phyloP scores from a whole-genome alignment of 2,888 invertebrate species.

The Dusona sp. region DNA sequence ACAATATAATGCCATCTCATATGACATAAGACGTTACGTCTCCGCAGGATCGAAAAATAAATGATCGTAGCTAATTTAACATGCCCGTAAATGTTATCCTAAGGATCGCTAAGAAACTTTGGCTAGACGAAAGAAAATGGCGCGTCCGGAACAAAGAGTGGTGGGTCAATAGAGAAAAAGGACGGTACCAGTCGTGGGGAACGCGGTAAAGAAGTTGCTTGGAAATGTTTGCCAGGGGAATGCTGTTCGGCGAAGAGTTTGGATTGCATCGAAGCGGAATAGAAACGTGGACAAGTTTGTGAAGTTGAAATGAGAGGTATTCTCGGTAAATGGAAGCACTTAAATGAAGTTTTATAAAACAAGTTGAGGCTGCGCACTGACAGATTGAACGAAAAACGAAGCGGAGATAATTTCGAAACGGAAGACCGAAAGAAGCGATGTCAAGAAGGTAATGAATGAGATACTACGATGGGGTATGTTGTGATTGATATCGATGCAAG shows the following conservation, averaged over 20 bases:
- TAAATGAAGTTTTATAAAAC: conserved; percentile 35
- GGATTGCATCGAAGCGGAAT: background rate
- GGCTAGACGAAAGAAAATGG: background rate
- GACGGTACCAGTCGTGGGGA: conserved; percentile 55
- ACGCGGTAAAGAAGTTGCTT: conserved; percentile 35
- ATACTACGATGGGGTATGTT: conserved; percentile 10
- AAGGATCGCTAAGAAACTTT: background rate
- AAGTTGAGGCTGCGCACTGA: background rate
- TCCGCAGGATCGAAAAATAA: background rate
- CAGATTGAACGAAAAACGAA: conserved; percentile 9
- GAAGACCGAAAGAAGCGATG: conserved; percentile 5
- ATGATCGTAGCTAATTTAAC: background rate
- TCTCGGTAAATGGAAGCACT: conserved; percentile 21
- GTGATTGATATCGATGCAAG: conserved; percentile 22
- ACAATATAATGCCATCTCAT: background rate
- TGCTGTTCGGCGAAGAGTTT: conserved; percentile 12
- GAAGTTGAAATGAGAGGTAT: conserved; percentile 37
- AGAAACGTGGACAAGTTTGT: background rate
- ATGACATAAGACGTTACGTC: background rate
- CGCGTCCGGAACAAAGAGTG: background rate
- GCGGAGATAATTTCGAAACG: conserved; percentile 33
- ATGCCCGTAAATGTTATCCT: background rate
- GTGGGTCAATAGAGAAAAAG: background rate
- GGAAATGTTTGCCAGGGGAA: conserved; percentile 33
- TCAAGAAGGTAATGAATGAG: conserved; percentile 12